Conservation (phyloP, 1,140 invertebrate species). For the Propsilocerus akamusi region DNA sequence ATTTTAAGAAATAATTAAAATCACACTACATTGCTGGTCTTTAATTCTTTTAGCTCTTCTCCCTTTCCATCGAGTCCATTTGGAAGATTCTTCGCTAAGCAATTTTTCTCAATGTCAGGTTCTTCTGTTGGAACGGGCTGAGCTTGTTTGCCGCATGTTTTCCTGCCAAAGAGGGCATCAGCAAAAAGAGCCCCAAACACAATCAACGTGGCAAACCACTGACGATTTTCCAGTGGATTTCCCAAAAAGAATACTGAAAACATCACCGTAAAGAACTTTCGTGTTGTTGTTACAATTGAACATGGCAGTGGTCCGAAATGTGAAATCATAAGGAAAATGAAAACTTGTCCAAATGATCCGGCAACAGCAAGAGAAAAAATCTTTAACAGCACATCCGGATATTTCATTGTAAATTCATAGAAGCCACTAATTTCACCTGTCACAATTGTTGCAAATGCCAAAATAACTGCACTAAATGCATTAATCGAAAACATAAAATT, state of each 20-base stretch:
- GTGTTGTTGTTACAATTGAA: slow-evolving; percentile 90
- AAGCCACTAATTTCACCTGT: slow-evolving; percentile 78
- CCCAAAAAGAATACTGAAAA: slow-evolving; percentile 88
- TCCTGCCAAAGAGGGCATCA: slow-evolving; percentile 40
- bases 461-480: slow-evolving; percentile 45
- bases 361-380: slow-evolving; percentile 59
- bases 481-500: slow-evolving; percentile 96
- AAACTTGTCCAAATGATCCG: slow-evolving; percentile 85
- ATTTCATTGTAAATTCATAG: slow-evolving; percentile 53
- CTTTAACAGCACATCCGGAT: slow-evolving; percentile 60
- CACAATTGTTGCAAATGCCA: slow-evolving; percentile 46
- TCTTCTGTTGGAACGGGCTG: not conserved
- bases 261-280: slow-evolving; percentile 97
- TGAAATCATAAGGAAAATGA: slow-evolving; percentile 85
- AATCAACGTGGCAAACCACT: slow-evolving; percentile 77
- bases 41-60: too few species aligned
- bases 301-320: slow-evolving; percentile 85
- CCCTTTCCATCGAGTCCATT: too few species aligned
- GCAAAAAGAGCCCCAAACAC: slow-evolving; percentile 73
- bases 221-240: slow-evolving; percentile 56
- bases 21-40: too few species aligned
- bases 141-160: not conserved
- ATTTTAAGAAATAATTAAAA: too few species aligned
- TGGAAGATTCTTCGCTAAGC: too few species aligned
- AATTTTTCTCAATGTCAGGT: not conserved